Evolutionary conservation across 2,888 invertebrate genomes (phyloP), one percentile per base, ranked within the genome.

Genomic region (Microplitis deprimator): DNA sequence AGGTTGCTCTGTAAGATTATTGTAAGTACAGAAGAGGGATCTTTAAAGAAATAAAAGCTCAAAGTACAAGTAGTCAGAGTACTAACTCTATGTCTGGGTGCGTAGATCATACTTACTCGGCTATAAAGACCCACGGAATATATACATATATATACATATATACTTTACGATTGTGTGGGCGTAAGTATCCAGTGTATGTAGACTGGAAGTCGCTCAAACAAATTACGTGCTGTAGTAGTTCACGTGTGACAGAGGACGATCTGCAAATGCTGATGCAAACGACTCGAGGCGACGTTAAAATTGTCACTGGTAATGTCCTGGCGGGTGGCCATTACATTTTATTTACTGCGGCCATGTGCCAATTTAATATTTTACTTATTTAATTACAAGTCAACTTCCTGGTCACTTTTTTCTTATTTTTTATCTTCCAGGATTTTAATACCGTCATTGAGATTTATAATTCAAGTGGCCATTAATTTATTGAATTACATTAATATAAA

Each of bases 101-200:
- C 79, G 81, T 81, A 81, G 79, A 81, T 81, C 80, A 81, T 81
- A 81, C 80, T 81, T 80, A 79, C 77, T 13, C 77, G 77, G 77
- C 79, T 76, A 78, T 78, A 79, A 81, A 80, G 77, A 80, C 77
- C 77, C 76, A 76, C 74, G 71, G 70, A 75, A 65, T 75, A 79
- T 79, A 77, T 79, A 75, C 64, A 71, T 80, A 81, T 79, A 20
- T 1, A 20, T 20, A 20, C 20, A 29, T 13, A 50, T 50, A 50
- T 50, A 50, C 50, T 82, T 82, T 82, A 82, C 79, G 79, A 81
- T 82, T 79, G 81, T 75, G 81, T 82, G 79, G 79, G 81, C 75
- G 79, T 79, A 81, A 81, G 81, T 81, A 80, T 76, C 78, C 69
- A 10, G 67, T 65, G 20, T 29, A 29, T 29, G 29, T 29, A 29